Percentiles rank a stretch among this genome's conserved stretches.
These are phyloP conservation scores for Congeria kusceri DNA, from an alignment of 2,888 invertebrate genomes.

Conservation along the genomic window DNA sequence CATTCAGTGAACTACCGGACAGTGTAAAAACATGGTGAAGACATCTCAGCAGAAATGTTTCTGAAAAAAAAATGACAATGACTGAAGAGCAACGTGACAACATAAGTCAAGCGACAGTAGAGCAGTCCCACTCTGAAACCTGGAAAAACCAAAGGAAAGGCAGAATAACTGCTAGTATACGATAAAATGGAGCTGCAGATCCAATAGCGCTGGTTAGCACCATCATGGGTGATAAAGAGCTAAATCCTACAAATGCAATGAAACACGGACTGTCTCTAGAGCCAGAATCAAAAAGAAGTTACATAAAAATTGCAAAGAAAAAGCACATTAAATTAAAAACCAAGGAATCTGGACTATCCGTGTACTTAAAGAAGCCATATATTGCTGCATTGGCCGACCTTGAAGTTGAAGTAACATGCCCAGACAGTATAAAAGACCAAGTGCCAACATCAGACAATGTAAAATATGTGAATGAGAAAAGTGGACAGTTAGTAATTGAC, in stretches of 20 bases:
- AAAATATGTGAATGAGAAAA: constrained; percentile 1
- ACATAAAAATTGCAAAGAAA: constrained; percentile 12
- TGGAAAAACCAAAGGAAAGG: constrained; percentile 28
- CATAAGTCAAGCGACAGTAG: constrained; percentile 4
- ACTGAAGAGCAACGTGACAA: background rate
- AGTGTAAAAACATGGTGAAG: background rate
- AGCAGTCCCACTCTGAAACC: constrained; percentile 5
- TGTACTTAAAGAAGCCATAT: constrained; percentile 8
- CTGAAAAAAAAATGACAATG: background rate
- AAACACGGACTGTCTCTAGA: constrained; percentile 49
- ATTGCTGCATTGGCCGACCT: constrained; percentile 50
- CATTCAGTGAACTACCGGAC: background rate
- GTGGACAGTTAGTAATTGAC: background rate
- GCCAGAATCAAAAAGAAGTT: constrained; percentile 29
- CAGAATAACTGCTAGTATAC: constrained; percentile 32
- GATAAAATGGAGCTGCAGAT: constrained; percentile 3
- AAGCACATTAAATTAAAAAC: constrained; percentile 26
- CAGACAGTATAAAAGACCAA: constrained; percentile 32
- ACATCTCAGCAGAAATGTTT: background rate
- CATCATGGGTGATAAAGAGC: background rate
- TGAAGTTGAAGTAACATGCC: constrained; percentile 35
- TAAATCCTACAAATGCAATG: constrained; percentile 40
- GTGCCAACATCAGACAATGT: constrained; percentile 17
- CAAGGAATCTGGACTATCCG: constrained; percentile 23
- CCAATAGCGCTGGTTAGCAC: constrained; percentile 6